Evolutionary conservation across 2,888 invertebrate genomes (phyloP).

Genomic region (Ceraclea dissimilis): DNA sequence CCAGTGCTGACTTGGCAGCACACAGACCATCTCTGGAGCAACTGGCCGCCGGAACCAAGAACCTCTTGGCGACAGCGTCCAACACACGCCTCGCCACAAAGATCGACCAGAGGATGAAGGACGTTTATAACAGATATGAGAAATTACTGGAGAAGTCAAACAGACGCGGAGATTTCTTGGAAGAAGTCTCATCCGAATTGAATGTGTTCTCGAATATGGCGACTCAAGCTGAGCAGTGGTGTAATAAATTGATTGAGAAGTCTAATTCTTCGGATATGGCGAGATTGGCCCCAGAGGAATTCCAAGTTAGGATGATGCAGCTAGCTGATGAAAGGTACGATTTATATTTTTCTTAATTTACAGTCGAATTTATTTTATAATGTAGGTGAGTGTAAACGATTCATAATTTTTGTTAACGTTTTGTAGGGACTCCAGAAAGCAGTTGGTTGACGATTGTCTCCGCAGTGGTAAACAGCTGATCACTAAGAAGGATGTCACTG

Average conservation of each 20-base stretch:
- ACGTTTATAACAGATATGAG: conserved; percentile 76
- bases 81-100: conserved; percentile 85
- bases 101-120: conserved; percentile 81
- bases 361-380: too few species aligned
- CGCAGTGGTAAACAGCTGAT: conserved; percentile 74
- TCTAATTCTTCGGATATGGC: conserved; percentile 66
- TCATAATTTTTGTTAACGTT: background rate
- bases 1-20: conserved; percentile 78
- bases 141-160: conserved; percentile 73
- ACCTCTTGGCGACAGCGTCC: conserved; percentile 71
- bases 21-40: conserved; percentile 80
- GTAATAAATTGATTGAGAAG: conserved; percentile 59
- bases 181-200: conserved; percentile 66
- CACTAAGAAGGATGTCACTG: conserved; percentile 80
- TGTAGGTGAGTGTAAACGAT: too few species aligned
- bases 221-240: conserved; percentile 64
- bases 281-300: conserved; percentile 57
- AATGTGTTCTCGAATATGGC: conserved; percentile 61
- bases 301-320: conserved; percentile 39
- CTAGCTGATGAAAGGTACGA: conserved; percentile 48
- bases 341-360: too few species aligned
- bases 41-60: conserved; percentile 69
- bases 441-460: conserved; percentile 69
- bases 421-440: conserved; percentile 51
- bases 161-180: conserved; percentile 74